Percentiles rank a stretch among this genome's conserved stretches.
Conservation (phyloP, 1,140 invertebrate species). For the Heliconius nattereri region DNA sequence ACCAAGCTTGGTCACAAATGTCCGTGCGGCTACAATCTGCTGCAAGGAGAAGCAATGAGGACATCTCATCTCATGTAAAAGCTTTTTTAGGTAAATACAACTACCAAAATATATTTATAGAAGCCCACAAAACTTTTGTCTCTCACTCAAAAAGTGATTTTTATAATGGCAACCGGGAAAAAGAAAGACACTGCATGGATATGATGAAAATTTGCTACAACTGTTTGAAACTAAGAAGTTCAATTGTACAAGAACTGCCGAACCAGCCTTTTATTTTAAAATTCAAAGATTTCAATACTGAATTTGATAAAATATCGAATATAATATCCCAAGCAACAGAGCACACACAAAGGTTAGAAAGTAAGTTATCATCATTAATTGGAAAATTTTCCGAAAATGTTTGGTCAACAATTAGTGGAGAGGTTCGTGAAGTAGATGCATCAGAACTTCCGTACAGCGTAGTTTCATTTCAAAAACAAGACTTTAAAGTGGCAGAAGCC, state of each 20-base stretch:
- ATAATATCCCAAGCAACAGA: constrained; percentile 66
- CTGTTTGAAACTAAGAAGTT: constrained; percentile 72
- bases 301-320: constrained; percentile 68
- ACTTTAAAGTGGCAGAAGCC: constrained; percentile 69
- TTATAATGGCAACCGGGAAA: constrained; percentile 58
- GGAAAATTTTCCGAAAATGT: constrained; percentile 64
- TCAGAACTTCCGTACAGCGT: constrained; percentile 71
- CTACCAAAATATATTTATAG: constrained; percentile 60
- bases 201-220: constrained; percentile 72
- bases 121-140: constrained; percentile 60
- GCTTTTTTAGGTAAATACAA: constrained; percentile 68
- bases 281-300: constrained; percentile 70
- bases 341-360: constrained; percentile 62
- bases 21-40: constrained; percentile 71
- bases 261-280: constrained; percentile 70
- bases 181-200: constrained; percentile 65
- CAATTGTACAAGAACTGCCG: constrained; percentile 65
- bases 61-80: constrained; percentile 62
- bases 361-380: constrained; percentile 47
- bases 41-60: constrained; percentile 69
- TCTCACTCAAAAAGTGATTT: constrained; percentile 63
- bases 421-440: constrained; percentile 54
- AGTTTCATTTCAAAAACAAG: constrained; percentile 69
- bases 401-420: constrained; percentile 67
- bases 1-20: constrained; percentile 67